These are phyloP conservation scores for Melanophora roralis DNA, from an alignment of 2,888 invertebrate species.

Conservation along the genomic window DNA sequence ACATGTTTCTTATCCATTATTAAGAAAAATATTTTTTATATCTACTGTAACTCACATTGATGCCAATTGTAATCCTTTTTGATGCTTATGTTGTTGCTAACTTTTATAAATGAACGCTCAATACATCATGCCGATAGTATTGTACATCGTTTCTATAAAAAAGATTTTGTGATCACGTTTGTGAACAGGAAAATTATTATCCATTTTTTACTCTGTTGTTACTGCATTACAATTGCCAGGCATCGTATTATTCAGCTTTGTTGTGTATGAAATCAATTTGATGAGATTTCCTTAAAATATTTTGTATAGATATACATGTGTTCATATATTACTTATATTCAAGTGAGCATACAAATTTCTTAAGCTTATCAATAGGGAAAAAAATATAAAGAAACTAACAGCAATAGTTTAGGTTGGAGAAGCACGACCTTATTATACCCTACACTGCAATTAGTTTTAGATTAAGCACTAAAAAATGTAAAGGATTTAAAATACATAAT, in stretches of 20 bases:
- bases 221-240: slow-evolving; percentile 21
- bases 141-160: slow-evolving; percentile 15
- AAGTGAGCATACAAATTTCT: too few relatives aligned
- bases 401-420: too few relatives aligned
- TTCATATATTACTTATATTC: too few relatives aligned
- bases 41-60: background rate
- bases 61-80: slow-evolving; percentile 24
- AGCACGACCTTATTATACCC: too few relatives aligned
- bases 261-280: slow-evolving; percentile 63
- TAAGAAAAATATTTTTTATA: background rate
- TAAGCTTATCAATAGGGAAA: too few relatives aligned
- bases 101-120: slow-evolving; percentile 57
- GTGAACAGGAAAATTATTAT: slow-evolving; percentile 60
- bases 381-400: too few relatives aligned
- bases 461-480: too few relatives aligned
- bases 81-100: slow-evolving; percentile 39
- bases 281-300: slow-evolving; percentile 63
- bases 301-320: slow-evolving; percentile 6
- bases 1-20: background rate
- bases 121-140: slow-evolving; percentile 41
- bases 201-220: slow-evolving; percentile 22
- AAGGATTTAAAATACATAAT: too few relatives aligned
- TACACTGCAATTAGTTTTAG: too few relatives aligned
- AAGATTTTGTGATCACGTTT: slow-evolving; percentile 53
- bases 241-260: slow-evolving; percentile 26